These are phyloP conservation scores for Helogale parvula DNA, from an alignment of 2,113 vertebrate genomes.

Conservation along the genomic window DNA sequence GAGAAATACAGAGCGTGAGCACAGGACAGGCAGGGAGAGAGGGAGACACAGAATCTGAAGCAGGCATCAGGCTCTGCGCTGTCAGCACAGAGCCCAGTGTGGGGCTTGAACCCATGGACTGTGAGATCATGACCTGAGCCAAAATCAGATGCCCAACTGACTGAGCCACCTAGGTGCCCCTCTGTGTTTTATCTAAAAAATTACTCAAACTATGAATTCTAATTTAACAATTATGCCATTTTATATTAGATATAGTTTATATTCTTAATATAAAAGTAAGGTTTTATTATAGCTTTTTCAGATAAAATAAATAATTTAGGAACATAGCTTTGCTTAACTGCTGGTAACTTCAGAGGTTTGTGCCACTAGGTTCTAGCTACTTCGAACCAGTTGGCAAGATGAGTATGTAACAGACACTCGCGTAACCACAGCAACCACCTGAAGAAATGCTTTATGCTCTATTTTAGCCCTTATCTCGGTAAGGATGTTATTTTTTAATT, in stretches of 20 bases:
- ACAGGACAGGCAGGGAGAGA: no score
- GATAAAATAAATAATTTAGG: background rate
- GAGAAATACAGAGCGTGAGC: no score
- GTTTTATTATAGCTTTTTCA: background rate
- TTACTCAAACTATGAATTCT: background rate
- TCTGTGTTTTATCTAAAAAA: background rate
- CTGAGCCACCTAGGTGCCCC: no score
- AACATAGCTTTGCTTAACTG: slow-evolving; percentile 1
- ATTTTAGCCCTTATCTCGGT: background rate
- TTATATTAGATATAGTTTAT: background rate
- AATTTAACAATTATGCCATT: background rate
- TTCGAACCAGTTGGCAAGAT: background rate
- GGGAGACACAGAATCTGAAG: no score
- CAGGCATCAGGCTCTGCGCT: no score
- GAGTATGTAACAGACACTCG: background rate
- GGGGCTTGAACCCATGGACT: no score
- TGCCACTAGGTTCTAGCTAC: background rate
- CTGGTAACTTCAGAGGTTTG: background rate
- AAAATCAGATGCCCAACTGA: no score
- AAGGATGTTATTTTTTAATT: background rate
- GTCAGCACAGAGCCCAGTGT: no score
- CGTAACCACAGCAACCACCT: background rate
- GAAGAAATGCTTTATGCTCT: background rate
- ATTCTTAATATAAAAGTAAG: background rate
- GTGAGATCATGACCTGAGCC: no score